Evolutionary conservation across 2,113 vertebrate genomes (phyloP).

Genomic region (Callorhinus ursinus): DNA sequence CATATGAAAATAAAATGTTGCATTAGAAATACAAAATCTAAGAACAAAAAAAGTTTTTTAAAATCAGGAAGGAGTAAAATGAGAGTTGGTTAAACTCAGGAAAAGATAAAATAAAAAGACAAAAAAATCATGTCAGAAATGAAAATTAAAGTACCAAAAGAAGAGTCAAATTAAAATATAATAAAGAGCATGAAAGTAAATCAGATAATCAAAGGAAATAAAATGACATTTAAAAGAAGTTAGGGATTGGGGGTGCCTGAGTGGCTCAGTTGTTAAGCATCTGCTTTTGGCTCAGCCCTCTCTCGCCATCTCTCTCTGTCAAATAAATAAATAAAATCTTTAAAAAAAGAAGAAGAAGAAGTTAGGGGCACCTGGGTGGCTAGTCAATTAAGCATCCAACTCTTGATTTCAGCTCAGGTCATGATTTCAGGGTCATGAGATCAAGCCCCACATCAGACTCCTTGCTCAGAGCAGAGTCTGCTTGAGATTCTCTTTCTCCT

Average conservation of each 20-base stretch:
- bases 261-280: neutral
- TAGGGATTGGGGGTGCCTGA: neutral
- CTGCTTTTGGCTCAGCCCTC: too few species aligned
- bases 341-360: too few species aligned
- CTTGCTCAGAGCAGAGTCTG: too few species aligned
- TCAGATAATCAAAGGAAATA: neutral
- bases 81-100: neutral
- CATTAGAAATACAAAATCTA: neutral
- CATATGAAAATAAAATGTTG: neutral
- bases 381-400: too few species aligned
- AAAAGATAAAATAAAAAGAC: neutral
- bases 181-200: neutral
- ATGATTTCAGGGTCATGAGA: too few species aligned
- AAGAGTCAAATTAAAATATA: neutral
- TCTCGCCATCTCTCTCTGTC: too few species aligned
- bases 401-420: too few species aligned
- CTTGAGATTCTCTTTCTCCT: too few species aligned
- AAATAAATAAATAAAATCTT: too few species aligned
- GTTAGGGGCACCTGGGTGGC: too few species aligned
- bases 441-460: too few species aligned
- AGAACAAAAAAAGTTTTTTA: neutral
- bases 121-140: neutral
- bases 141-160: neutral
- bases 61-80: neutral
- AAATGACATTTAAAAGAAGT: neutral